Base-by-base conservation (phyloP, 2,888 invertebrate species). In the Rugalucina vietnamica region DNA sequence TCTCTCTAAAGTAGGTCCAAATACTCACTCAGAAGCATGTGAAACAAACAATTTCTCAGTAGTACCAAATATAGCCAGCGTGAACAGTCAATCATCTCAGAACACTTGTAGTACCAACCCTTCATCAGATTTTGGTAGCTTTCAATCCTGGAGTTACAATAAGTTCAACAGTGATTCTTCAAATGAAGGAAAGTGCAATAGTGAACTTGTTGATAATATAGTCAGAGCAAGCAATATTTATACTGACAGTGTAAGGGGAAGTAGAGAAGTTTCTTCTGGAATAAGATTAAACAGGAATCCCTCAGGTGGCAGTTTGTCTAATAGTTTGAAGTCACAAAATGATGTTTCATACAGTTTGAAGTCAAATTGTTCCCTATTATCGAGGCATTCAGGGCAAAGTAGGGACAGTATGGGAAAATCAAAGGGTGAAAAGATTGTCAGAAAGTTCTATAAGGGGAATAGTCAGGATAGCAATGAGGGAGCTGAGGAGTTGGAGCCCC, bases 401-500 rank as follows among this genome's bases (percentile, higher is more conserved):
- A 10, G 12, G 21, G 24, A 65, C 34, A 65, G 21, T 18, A 72
- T 72, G 37, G 29, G 60, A 24, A 69, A 81, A 37, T 36, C 80
- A 32, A 85, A 85, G 37, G 81, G 75, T 5, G 80, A 82, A 24
- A 84, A 86, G 54, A 57, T 50, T 12, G 72, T 73, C 3, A 79
- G 77, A 27, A 75, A 75, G 71, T 75, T 76, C 49, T 81, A 75
- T 1, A 83, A 78, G 72, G 32, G 72, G 0, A 78, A 70, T 24
- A 81, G 81, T 37, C 74, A 70, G 12, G 84, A 86, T 1, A 69
- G 71, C 32, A 73, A 73, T n/a, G 84, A 84, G 18, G 39, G 80
- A n/a, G 29, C 50, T 29, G 81, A 80, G 2, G 87, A 87, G 43
- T 32, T 82, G 0, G 87, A 87, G 37, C 87, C 84, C 3, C 57